Percentiles rank a stretch among this genome's conserved stretches.
Conservation (phyloP, 2,113 vertebrate genomes). For the Pholis gunnellus region DNA sequence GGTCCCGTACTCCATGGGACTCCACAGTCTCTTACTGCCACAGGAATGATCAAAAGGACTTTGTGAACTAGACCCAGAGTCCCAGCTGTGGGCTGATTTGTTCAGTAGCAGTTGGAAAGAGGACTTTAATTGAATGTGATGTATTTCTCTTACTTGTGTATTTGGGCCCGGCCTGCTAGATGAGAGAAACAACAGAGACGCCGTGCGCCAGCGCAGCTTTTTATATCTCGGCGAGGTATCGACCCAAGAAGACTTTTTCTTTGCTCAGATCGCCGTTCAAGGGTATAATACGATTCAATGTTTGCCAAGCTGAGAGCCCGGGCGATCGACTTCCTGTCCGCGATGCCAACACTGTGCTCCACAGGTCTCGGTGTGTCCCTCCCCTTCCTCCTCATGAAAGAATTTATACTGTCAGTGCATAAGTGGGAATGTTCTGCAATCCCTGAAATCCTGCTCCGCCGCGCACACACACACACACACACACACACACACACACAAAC, state of each 20-base stretch:
- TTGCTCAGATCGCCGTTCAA: conserved; percentile 51
- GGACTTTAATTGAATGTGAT: conserved; percentile 79
- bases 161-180: conserved; percentile 39
- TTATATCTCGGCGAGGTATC: conserved; percentile 44
- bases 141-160: conserved; percentile 72
- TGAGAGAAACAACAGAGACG: conserved; percentile 43
- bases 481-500: conserved; percentile 63
- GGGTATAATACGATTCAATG: conserved; percentile 25
- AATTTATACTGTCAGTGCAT: conserved; percentile 62
- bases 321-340: conserved; percentile 34
- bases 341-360: conserved; percentile 34
- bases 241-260: conserved; percentile 35
- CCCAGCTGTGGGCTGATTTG: conserved; percentile 79
- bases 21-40: conserved; percentile 73
- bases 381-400: conserved; percentile 46
- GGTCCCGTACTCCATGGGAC: conserved; percentile 75
- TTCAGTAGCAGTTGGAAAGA: conserved; percentile 72
- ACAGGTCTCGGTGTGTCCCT: conserved; percentile 24
- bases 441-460: conserved; percentile 58
- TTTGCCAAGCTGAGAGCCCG: conserved; percentile 40
- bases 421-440: conserved; percentile 69
- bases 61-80: conserved; percentile 75
- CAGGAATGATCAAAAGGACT: conserved; percentile 81
- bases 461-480: conserved; percentile 62
- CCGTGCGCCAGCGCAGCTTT: not conserved